Evolutionary conservation across 2,888 invertebrate genomes (phyloP).

Genomic region (Mythimna ferrago): DNA sequence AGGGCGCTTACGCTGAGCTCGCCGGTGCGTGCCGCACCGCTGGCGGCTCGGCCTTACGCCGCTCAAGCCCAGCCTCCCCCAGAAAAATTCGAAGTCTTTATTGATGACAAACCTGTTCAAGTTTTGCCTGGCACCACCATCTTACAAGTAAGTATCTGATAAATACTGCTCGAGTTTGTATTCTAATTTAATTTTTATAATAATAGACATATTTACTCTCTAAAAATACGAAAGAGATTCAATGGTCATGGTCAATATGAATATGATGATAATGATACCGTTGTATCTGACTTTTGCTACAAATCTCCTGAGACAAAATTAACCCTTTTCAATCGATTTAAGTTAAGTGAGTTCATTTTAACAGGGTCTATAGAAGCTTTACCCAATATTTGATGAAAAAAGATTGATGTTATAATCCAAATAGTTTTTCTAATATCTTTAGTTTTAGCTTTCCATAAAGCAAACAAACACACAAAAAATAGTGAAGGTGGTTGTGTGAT

Average conservation of each 20-base stretch:
- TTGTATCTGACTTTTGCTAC: not conserved
- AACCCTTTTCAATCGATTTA: not conserved
- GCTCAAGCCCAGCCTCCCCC: constrained; percentile 89
- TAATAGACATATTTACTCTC: not conserved
- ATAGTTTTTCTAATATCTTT: not conserved
- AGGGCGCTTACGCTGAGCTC: constrained; percentile 91
- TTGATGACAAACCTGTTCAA: constrained; percentile 98
- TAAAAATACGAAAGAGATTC: not conserved
- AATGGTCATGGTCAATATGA: not conserved
- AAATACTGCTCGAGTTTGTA: not conserved
- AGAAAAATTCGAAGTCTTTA: constrained; percentile 98
- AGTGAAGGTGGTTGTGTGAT: not conserved
- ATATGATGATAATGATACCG: not conserved
- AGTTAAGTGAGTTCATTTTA: not conserved
- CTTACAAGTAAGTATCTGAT: constrained; percentile 93
- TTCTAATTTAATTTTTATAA: not conserved
- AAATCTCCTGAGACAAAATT: not conserved
- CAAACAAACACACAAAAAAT: too few relatives aligned
- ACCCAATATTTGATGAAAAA: too few relatives aligned
- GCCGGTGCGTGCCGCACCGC: constrained; percentile 80
- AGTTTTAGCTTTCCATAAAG: too few relatives aligned
- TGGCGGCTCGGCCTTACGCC: constrained; percentile 87
- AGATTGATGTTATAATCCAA: not conserved
- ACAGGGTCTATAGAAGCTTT: not conserved
- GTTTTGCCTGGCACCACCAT: constrained; percentile 99